Evolutionary conservation across 2,797 vertebrate species (phyloP), one percentile per base, ranked within the genome.

Genomic region (Arremon brunneinucha): DNA sequence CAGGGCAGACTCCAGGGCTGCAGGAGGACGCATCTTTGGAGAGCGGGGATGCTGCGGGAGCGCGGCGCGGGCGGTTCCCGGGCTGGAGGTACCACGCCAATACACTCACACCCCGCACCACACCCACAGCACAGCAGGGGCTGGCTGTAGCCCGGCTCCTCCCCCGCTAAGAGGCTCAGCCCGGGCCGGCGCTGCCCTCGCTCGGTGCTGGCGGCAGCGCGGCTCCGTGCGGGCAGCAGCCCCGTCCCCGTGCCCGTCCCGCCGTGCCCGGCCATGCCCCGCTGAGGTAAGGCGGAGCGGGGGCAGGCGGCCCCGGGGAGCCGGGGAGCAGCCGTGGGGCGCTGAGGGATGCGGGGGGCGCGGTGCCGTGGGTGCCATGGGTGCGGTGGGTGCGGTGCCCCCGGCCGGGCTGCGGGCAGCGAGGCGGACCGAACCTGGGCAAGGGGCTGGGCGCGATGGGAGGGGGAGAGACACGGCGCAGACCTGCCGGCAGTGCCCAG

Each of bases 161-260:
- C 96, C 96, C 85, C 79, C 82, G 44, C 77, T 91, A 91, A 95
- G 95, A 85, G 68, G 96, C 96, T 96, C 93, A 93, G 81, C 26
- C 88, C 1, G 91, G 94, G 89, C 87, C 26, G 92, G 64, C 87
- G 64, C 92, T 95, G 92, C 93, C 72, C 46, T 90, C 37, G 37
- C 89, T 93, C 26, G 22, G 68, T 55, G 56, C 71, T 7, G 87
- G 59, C 21, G 83, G 81, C 57, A 62, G 83, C 18, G 9, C 41
- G 11, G 84, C 55, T 82, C 74, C 21, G 53, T 16, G 26, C 47
- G 75, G 50, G n/a, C 47, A 27, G 24, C 67, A 3, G 50, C 8
- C 17, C 41, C 41, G 41, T 43, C 8, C 41, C 41, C 9, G 43
- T 46, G 12, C 57, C 62, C 5, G 87, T 79, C n/a, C 44, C 60